Evolutionary conservation across 1,140 invertebrate genomes (phyloP).

Genomic region (Halictus rubicundus): DNA sequence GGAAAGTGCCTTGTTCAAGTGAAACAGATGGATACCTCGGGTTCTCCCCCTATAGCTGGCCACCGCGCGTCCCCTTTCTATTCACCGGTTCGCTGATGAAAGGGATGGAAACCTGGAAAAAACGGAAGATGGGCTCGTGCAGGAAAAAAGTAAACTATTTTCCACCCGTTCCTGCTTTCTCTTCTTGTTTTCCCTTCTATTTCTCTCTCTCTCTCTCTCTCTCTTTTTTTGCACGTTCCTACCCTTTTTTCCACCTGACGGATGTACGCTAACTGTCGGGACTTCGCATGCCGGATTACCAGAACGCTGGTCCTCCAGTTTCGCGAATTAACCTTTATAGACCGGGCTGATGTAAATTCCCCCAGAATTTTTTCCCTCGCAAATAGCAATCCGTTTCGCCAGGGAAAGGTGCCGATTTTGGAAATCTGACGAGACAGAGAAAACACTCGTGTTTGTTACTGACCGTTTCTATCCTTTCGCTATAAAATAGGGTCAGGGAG

Average conservation of each 20-base stretch:
- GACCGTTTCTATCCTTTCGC: too few relatives aligned
- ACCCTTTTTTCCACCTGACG: background rate
- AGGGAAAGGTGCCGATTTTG: too few relatives aligned
- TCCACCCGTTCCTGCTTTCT: conserved; percentile 46
- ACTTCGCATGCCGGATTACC: too few relatives aligned
- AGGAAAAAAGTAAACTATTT: conserved; percentile 68
- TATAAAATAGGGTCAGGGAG: too few relatives aligned
- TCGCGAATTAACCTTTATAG: background rate
- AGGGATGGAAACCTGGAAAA: conserved; percentile 69
- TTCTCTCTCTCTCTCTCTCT: too few relatives aligned
- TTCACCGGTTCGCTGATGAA: conserved; percentile 69
- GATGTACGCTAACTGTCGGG: background rate
- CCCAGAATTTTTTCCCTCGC: too few relatives aligned
- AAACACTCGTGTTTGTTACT: too few relatives aligned
- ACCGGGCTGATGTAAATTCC: too few relatives aligned
- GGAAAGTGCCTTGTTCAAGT: conserved; percentile 77
- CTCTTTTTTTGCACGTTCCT: too few relatives aligned
- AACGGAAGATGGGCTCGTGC: conserved; percentile 50
- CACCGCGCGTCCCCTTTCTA: conserved; percentile 66
- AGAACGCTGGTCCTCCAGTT: too few relatives aligned
- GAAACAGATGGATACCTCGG: conserved; percentile 71
- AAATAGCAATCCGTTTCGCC: too few relatives aligned
- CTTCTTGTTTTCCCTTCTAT: conserved; percentile 3
- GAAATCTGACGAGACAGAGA: too few relatives aligned
- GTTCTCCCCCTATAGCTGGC: conserved; percentile 39